phyloP scores from a whole-genome alignment of 2,113 vertebrate genomes.

The Podarcis muralis region DNA sequence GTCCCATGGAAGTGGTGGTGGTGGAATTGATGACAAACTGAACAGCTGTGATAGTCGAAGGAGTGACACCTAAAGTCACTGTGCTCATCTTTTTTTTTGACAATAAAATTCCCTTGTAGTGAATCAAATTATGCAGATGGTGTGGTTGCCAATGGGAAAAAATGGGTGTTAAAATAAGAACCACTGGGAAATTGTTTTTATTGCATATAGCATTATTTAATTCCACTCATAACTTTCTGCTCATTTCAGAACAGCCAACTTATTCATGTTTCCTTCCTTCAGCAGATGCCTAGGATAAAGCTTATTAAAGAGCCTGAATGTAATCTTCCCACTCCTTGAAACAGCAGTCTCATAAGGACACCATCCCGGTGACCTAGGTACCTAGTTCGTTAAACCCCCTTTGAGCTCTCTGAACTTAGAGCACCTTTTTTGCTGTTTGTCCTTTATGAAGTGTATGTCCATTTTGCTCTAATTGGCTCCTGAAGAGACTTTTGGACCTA shows the following conservation, averaged over 20 bases:
- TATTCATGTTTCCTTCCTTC: background rate
- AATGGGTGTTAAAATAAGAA: background rate
- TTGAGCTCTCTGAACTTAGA: background rate
- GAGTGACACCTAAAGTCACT: background rate
- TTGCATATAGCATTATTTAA: too few relatives aligned
- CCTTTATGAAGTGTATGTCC: background rate
- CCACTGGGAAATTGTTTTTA: background rate
- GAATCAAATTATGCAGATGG: background rate
- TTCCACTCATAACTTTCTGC: background rate
- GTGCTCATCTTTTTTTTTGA: background rate
- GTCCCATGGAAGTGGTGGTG: background rate
- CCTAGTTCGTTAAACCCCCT: background rate
- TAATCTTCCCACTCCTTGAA: background rate
- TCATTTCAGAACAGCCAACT: background rate
- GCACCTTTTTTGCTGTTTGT: background rate
- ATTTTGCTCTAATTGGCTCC: too few relatives aligned
- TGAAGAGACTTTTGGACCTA: background rate
- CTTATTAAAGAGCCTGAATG: background rate
- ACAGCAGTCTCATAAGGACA: background rate
- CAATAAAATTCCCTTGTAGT: background rate
- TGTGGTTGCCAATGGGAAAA: background rate
- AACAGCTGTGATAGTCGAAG: conserved; percentile 6
- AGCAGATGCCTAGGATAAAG: conserved; percentile 1
- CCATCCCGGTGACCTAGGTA: background rate
- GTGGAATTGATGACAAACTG: background rate